Conservation (phyloP, 1,140 invertebrate species). For the Sycophila sp. region DNA sequence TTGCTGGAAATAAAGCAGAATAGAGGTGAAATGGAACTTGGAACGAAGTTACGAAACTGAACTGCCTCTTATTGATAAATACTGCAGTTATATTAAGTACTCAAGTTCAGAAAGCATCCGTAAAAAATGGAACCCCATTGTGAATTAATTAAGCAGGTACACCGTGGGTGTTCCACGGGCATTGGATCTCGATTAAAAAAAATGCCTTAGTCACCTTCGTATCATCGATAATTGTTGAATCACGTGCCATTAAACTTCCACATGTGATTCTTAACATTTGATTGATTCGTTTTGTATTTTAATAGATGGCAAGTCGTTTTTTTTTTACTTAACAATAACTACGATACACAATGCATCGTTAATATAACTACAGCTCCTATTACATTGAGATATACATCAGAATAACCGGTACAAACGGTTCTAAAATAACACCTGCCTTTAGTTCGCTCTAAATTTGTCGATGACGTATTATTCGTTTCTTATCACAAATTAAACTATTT, state of each 20-base stretch:
- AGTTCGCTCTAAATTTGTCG: no score
- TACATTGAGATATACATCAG: not conserved
- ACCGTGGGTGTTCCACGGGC: conserved; percentile 12
- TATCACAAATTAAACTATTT: no score
- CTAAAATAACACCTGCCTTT: no score
- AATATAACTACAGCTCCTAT: not conserved
- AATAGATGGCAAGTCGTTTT: conserved; percentile 8
- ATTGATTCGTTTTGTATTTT: conserved; percentile 25
- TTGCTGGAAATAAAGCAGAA: no score
- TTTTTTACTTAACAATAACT: not conserved
- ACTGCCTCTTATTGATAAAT: not conserved
- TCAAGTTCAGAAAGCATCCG: conserved; percentile 15
- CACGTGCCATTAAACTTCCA: conserved; percentile 17
- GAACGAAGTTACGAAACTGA: conserved; percentile 5
- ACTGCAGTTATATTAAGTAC: conserved; percentile 24
- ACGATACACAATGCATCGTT: not conserved
- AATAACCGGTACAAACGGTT: not conserved
- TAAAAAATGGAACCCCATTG: conserved; percentile 24
- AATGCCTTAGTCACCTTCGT: conserved; percentile 1
- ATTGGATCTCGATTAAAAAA: not conserved
- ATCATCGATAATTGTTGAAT: conserved; percentile 30
- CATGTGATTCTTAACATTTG: conserved; percentile 16
- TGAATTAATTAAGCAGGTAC: conserved; percentile 30
- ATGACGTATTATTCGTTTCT: no score
- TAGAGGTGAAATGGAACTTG: no score